phyloP scores from a whole-genome alignment of 2,888 invertebrate genomes.

The Sinelater perroti region DNA sequence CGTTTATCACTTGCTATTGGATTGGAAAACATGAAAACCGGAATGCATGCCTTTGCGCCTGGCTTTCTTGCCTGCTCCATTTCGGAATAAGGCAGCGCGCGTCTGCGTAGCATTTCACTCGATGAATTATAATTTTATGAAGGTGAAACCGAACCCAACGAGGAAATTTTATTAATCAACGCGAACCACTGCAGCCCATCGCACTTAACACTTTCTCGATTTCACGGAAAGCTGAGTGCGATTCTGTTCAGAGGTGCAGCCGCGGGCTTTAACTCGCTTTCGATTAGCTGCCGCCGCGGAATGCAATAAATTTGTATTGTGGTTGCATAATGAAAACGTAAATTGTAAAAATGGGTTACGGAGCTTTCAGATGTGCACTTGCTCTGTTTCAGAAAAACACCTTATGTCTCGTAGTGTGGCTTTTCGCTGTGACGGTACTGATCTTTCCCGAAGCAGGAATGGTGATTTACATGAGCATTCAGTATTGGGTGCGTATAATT shows the following conservation, averaged over 20 bases:
- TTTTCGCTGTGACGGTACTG: conserved; percentile 62
- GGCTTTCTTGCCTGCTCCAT: conserved; percentile 8
- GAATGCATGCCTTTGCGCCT: background rate
- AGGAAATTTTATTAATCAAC: conserved; percentile 11
- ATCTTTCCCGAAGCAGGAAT: conserved; percentile 66
- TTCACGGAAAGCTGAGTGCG: conserved; percentile 26
- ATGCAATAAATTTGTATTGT: conserved; percentile 1
- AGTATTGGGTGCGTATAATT: conserved; percentile 63
- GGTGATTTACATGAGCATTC: conserved; percentile 66
- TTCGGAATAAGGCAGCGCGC: background rate
- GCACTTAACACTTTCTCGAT: conserved; percentile 31
- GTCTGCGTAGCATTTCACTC: background rate
- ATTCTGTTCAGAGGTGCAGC: background rate
- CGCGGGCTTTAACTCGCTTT: conserved; percentile 10
- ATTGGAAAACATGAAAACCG: too few relatives aligned
- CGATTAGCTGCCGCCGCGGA: conserved; percentile 1
- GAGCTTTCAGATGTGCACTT: background rate
- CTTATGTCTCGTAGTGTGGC: conserved; percentile 63
- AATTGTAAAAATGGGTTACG: background rate
- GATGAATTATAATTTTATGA: conserved; percentile 2
- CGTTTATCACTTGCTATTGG: too few relatives aligned
- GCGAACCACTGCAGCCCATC: background rate
- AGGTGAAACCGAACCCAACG: conserved; percentile 20
- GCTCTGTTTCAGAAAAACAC: conserved; percentile 61
- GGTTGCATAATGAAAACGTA: background rate